phyloP scores from a whole-genome alignment of 1,140 invertebrate species.

The Drosophila nannoptera region DNA sequence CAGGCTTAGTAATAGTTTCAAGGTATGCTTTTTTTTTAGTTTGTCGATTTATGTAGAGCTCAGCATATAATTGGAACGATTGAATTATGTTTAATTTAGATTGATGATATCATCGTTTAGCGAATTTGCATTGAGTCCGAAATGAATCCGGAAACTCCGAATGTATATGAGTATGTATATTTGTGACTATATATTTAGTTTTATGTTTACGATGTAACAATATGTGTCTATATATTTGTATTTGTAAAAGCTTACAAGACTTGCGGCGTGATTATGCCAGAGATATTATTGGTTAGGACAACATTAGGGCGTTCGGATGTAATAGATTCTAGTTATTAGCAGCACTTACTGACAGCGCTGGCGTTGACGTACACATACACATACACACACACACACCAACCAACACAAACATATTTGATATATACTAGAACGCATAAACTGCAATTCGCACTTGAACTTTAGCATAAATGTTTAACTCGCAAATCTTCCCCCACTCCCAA shows the following conservation, averaged over 20 bases:
- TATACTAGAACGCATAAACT: constrained; percentile 62
- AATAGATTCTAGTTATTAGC: constrained; percentile 55
- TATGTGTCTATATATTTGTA: constrained; percentile 42
- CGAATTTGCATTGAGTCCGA: constrained; percentile 55
- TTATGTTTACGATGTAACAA: constrained; percentile 54
- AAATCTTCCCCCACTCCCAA: constrained; percentile 19
- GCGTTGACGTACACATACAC: constrained; percentile 57
- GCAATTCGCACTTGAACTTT: constrained; percentile 55
- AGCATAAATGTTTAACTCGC: constrained; percentile 58
- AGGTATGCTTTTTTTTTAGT: constrained; percentile 4
- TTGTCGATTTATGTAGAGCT: constrained; percentile 28
- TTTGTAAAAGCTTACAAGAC: constrained; percentile 74
- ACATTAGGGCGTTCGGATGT: constrained; percentile 40
- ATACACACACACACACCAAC: constrained; percentile 10
- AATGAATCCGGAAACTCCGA: constrained; percentile 41
- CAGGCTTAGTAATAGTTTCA: constrained; percentile 7
- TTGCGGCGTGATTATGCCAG: constrained; percentile 57
- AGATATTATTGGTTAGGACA: constrained; percentile 49
- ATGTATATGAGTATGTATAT: constrained; percentile 61
- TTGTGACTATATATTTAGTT: constrained; percentile 53
- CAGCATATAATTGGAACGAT: constrained; percentile 8
- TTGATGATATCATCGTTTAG: constrained; percentile 51
- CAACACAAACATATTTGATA: constrained; percentile 49
- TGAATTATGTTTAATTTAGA: constrained; percentile 56
- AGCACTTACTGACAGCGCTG: constrained; percentile 71